Evolutionary conservation across 1,140 invertebrate species (phyloP).

Genomic region (Drosophila busckii): DNA sequence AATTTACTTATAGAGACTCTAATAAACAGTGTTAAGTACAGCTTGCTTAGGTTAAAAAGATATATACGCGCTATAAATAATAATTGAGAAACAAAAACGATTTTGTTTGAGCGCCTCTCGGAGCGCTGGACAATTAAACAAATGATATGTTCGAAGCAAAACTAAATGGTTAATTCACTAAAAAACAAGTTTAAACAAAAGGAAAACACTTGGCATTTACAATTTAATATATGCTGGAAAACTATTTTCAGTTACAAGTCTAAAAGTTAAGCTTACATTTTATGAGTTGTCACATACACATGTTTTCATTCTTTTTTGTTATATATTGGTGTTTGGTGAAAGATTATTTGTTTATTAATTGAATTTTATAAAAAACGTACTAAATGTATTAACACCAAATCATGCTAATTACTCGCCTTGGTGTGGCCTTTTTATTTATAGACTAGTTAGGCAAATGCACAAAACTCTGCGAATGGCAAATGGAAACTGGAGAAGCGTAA

Average conservation of each 20-base stretch:
- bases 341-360: conserved; percentile 45
- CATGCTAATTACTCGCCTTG: conserved; percentile 65
- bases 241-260: conserved; percentile 25
- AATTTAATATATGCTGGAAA: conserved; percentile 19
- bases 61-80: conserved; percentile 16
- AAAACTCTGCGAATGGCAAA: conserved; percentile 24
- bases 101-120: conserved; percentile 38
- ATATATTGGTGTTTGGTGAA: conserved; percentile 57
- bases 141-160: conserved; percentile 67
- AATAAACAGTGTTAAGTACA: conserved; percentile 53
- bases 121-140: conserved; percentile 36
- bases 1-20: conserved; percentile 54
- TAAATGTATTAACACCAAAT: conserved; percentile 74
- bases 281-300: conserved; percentile 38
- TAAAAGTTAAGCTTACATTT: conserved; percentile 69
- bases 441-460: conserved; percentile 60
- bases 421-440: conserved; percentile 63
- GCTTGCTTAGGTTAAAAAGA: conserved; percentile 13
- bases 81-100: conserved; percentile 26
- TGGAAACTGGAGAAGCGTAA: conserved; percentile 37
- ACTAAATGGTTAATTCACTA: conserved; percentile 46
- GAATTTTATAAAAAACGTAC: conserved; percentile 70
- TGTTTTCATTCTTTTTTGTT: conserved; percentile 41
- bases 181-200: conserved; percentile 37
- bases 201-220: conserved; percentile 21